Percentiles rank a stretch among this genome's conserved stretches.
Conservation (phyloP, 2,888 invertebrate genomes). For the Pantelozetes paolii region DNA sequence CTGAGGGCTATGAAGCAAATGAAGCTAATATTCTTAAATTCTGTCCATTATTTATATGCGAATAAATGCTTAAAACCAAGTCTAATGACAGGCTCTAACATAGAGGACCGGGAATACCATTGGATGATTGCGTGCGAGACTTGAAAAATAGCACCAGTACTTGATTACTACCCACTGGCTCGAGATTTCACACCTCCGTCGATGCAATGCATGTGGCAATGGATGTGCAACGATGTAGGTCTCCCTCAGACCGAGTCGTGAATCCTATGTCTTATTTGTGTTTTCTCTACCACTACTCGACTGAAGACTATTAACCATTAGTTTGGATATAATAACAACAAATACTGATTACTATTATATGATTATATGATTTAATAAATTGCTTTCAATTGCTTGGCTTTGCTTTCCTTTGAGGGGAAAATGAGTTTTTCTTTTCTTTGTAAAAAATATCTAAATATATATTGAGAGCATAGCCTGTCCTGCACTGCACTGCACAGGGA, state of each 20-base stretch:
- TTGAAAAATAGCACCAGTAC: constrained; percentile 33
- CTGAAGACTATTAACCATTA: not conserved
- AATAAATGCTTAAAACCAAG: constrained; percentile 28
- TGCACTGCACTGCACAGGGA: not conserved
- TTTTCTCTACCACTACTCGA: not conserved
- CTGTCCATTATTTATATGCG: constrained; percentile 26
- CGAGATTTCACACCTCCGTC: constrained; percentile 33
- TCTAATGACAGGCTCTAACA: constrained; percentile 33
- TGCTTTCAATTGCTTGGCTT: not conserved
- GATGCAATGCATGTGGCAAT: constrained; percentile 15
- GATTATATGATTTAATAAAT: not conserved
- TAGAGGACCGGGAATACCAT: constrained; percentile 26
- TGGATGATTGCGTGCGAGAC: constrained; percentile 30
- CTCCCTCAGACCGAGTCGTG: constrained; percentile 19
- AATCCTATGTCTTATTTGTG: constrained; percentile 17
- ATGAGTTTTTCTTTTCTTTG: constrained; percentile 4
- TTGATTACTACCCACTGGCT: constrained; percentile 36
- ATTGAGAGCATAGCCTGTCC: too few species aligned
- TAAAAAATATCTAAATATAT: not conserved
- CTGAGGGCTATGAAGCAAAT: constrained; percentile 14
- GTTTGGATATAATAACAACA: constrained; percentile 7
- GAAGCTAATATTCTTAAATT: constrained; percentile 31
- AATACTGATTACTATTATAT: constrained; percentile 28
- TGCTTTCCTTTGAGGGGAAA: too few species aligned
- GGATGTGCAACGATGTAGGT: constrained; percentile 20